phyloP scores from a whole-genome alignment of 2,113 vertebrate genomes.

The Syrrhaptes paradoxus region DNA sequence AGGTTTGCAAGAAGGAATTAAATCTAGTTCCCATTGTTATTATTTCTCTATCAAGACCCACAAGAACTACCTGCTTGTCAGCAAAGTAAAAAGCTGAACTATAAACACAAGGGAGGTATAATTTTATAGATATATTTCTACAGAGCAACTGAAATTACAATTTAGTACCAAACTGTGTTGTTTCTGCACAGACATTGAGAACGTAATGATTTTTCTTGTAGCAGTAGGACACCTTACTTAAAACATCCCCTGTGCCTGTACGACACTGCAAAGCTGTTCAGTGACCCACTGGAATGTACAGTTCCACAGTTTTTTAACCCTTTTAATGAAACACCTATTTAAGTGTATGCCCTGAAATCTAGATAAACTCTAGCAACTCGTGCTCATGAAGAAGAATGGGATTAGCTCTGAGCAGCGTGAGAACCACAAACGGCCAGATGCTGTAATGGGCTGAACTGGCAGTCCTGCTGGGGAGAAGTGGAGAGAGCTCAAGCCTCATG shows the following conservation, averaged over 20 bases:
- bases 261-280: not conserved
- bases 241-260: not conserved
- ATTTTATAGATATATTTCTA: not conserved
- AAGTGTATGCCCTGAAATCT: not conserved
- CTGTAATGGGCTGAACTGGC: not conserved
- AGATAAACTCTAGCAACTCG: not conserved
- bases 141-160: not conserved
- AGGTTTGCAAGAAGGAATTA: not conserved
- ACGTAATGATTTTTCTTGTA: not conserved
- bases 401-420: not conserved
- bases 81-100: not conserved
- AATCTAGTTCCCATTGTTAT: not conserved
- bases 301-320: not conserved
- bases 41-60: not conserved
- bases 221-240: not conserved
- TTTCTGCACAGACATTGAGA: not conserved
- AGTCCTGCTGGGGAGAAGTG: not conserved
- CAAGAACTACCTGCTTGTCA: not conserved
- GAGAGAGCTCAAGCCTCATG: not conserved
- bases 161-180: not conserved
- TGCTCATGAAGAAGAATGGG: not conserved
- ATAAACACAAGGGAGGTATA: not conserved
- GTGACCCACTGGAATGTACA: not conserved
- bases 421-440: not conserved
- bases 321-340: not conserved